Evolutionary conservation across 2,888 invertebrate species (phyloP).

Genomic region (Peribatodes rhomboidaria): DNA sequence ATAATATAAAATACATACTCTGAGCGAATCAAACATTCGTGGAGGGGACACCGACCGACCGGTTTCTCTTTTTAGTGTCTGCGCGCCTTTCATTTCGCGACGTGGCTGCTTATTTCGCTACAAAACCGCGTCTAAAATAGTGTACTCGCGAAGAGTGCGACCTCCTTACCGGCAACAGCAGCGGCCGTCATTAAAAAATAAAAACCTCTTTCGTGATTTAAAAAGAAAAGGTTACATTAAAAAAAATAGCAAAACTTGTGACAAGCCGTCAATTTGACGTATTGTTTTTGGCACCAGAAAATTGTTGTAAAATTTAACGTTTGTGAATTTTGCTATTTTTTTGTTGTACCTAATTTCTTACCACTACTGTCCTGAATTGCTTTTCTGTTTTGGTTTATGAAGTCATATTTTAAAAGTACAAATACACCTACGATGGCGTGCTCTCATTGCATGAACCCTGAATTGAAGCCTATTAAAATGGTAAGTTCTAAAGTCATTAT

Average conservation of each 20-base stretch:
- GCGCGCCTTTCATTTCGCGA: slow-evolving; percentile 53
- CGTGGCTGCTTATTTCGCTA: slow-evolving; percentile 53
- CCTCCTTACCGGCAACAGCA: slow-evolving; percentile 32
- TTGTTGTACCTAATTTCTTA: neutral
- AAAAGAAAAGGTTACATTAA: slow-evolving; percentile 34
- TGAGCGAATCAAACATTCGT: slow-evolving; percentile 35
- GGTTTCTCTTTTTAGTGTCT: slow-evolving; percentile 39
- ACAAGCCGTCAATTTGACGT: slow-evolving; percentile 41
- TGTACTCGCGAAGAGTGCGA: slow-evolving; percentile 23
- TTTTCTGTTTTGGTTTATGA: neutral
- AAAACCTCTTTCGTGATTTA: slow-evolving; percentile 38
- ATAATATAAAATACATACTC: slow-evolving; percentile 41
- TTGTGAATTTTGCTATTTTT: slow-evolving; percentile 32
- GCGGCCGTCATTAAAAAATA: slow-evolving; percentile 28
- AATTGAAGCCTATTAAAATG: slow-evolving; percentile 66
- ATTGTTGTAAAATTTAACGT: slow-evolving; percentile 32
- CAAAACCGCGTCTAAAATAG: slow-evolving; percentile 47
- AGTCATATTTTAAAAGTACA: neutral
- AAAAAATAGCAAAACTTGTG: slow-evolving; percentile 23
- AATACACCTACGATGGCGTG: slow-evolving; percentile 64
- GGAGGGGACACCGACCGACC: slow-evolving; percentile 53
- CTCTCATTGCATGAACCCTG: slow-evolving; percentile 63
- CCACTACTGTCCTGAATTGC: neutral
- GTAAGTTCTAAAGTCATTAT: slow-evolving; percentile 54
- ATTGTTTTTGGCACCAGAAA: neutral